Evolutionary conservation across 2,113 vertebrate genomes (phyloP), one percentile per base, ranked within the genome.

Genomic region (Taurulus bubalis): DNA sequence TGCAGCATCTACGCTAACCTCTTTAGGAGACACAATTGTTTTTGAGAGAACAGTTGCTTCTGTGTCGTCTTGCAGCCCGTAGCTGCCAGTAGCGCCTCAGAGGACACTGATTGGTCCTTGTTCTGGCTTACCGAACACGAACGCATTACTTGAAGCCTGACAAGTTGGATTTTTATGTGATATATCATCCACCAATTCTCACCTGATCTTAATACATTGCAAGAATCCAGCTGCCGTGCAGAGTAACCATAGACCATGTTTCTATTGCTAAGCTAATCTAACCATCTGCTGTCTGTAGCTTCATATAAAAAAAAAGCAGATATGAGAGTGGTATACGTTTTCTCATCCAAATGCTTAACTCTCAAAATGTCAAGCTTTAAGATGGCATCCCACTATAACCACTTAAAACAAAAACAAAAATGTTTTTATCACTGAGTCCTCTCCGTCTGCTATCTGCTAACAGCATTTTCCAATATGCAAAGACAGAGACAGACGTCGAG

Each of bases 381-480:
- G n/a, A 68, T 68, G 45, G 47, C 32, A 53, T 56, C 74, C 62
- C 59, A 76, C 42, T 34, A 53, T 77, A 70, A 67, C 20, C 60
- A 51, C 24, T 65, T 60, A 69, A 59, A 58, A 81, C 36, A 66
- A 51, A 69, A 89, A 80, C 63, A 69, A 75, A 73, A 60, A 34
- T 34, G 34, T 34, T 32, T 68, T 67, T 26, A 38, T 67, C 24
- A 55, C 63, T 18, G 42, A 49, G 11, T 26, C 32, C n/a, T 28
- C 18, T 55, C 32, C 47, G 34, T 34, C 40, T 42, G 5, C 7
- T 45, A 3, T 32, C 8, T 34, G 30, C 38, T 51, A 32, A 90
- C 91, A 93, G 90, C 92, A 80, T 85, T 72, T 75, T 87, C 90
- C 83, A 75, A 47, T 70, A 87, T 68, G 71, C 58, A 58, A 83